A percentile compares a stretch with the other conserved stretches of the same genome.
Evolutionary conservation across 2,113 vertebrate genomes (phyloP).

Genomic region (Apodemus speciosus): DNA sequence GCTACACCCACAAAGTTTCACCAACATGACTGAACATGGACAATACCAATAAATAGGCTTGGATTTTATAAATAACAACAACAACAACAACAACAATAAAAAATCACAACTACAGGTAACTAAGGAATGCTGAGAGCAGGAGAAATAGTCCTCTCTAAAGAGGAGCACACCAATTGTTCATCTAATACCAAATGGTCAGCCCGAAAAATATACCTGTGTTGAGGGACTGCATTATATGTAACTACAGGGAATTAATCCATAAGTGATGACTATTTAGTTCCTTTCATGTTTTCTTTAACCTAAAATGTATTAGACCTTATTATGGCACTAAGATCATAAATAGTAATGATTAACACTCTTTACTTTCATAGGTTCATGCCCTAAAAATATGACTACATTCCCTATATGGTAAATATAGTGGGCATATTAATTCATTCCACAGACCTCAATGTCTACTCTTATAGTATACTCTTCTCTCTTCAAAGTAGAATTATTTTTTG

Average conservation of each 20-base stretch:
- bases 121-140: neutral
- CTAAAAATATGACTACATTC: neutral
- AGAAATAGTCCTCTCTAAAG: neutral
- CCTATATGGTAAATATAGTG: neutral
- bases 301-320: neutral
- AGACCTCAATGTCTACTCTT: neutral
- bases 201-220: neutral
- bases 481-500: neutral
- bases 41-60: neutral
- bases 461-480: neutral
- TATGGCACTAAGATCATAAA: neutral
- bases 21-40: neutral
- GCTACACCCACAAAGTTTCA: neutral
- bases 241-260: neutral
- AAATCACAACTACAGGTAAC: neutral
- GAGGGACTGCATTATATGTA: neutral
- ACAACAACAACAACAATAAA: too few species aligned
- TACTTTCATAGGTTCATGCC: neutral
- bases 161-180: neutral
- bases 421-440: neutral
- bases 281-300: neutral
- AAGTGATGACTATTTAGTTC: neutral
- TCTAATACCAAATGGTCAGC: neutral
- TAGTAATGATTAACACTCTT: neutral
- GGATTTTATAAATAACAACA: too few species aligned